Evolutionary conservation across 2,888 invertebrate genomes (phyloP).

Genomic region (Thelaira solivaga): DNA sequence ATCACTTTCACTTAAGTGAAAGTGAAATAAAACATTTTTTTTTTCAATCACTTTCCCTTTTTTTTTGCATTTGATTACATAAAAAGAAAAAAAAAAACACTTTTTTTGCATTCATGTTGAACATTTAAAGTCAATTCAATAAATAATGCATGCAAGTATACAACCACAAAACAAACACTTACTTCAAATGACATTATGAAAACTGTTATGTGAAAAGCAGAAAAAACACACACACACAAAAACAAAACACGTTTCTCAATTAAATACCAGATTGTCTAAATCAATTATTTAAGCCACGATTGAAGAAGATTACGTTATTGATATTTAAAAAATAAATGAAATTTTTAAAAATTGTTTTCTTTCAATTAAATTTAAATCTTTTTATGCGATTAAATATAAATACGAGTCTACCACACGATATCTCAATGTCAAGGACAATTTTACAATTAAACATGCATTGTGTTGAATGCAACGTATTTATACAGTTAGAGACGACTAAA

Average conservation of each 20-base stretch:
- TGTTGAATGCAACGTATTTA: conserved; percentile 66
- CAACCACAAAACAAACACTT: conserved; percentile 28
- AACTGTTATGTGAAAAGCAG: conserved; percentile 2
- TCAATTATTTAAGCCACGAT: conserved; percentile 31
- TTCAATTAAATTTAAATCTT: too few species aligned
- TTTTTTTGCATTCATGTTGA: background rate
- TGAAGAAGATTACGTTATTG: conserved; percentile 6
- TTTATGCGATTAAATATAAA: conserved; percentile 3
- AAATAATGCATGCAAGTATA: background rate
- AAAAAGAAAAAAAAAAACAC: background rate
- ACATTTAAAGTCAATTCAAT: background rate
- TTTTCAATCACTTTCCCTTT: conserved; percentile 59
- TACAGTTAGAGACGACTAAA: conserved; percentile 47
- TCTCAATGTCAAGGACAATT: conserved; percentile 76
- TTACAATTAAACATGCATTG: conserved; percentile 72
- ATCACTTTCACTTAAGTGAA: conserved; percentile 62
- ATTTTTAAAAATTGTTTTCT: too few species aligned
- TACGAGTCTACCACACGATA: conserved; percentile 53
- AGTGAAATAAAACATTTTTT: conserved; percentile 28
- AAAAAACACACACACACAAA: too few species aligned
- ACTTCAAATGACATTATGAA: conserved; percentile 52
- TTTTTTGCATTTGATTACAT: background rate
- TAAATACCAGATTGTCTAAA: conserved; percentile 6
- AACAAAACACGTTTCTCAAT: conserved; percentile 3
- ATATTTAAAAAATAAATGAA: background rate